phyloP scores from a whole-genome alignment of 2,113 vertebrate species.

The Dendropsophus ebraccatus region DNA sequence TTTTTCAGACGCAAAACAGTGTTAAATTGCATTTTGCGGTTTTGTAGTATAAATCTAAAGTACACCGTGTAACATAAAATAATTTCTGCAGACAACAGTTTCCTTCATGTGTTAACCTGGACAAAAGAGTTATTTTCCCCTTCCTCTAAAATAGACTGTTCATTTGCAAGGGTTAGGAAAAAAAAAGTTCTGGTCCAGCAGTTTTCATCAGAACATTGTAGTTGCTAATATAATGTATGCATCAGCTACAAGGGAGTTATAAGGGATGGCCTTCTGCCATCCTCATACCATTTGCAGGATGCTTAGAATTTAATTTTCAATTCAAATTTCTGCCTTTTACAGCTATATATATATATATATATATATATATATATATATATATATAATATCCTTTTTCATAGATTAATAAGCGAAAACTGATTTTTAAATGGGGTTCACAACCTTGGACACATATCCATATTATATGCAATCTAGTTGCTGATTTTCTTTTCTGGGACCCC shows the following conservation, averaged over 20 bases:
- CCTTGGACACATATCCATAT: no score
- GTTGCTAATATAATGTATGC: background rate
- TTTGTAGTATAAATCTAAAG: background rate
- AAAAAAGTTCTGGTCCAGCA: background rate
- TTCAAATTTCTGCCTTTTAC: no score
- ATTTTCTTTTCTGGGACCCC: no score
- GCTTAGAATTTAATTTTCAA: background rate
- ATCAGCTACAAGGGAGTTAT: background rate
- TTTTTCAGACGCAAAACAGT: slow-evolving; percentile 7
- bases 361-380: background rate
- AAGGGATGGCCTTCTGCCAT: background rate
- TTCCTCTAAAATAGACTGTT: background rate
- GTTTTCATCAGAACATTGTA: background rate
- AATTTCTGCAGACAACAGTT: no score
- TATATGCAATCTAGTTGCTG: no score
- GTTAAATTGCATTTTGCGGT: background rate
- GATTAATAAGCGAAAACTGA: no score
- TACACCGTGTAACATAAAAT: background rate
- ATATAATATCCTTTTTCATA: no score
- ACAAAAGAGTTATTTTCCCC: background rate
- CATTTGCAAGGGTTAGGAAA: background rate
- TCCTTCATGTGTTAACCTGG: background rate
- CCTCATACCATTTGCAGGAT: background rate
- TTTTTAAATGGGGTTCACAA: no score
- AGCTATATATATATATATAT: no score